A percentile compares a stretch with the other conserved stretches of the same genome.
These are phyloP conservation scores for Paedocypris sp. DNA, from an alignment of 2,113 vertebrate genomes.

Conservation along the genomic window DNA sequence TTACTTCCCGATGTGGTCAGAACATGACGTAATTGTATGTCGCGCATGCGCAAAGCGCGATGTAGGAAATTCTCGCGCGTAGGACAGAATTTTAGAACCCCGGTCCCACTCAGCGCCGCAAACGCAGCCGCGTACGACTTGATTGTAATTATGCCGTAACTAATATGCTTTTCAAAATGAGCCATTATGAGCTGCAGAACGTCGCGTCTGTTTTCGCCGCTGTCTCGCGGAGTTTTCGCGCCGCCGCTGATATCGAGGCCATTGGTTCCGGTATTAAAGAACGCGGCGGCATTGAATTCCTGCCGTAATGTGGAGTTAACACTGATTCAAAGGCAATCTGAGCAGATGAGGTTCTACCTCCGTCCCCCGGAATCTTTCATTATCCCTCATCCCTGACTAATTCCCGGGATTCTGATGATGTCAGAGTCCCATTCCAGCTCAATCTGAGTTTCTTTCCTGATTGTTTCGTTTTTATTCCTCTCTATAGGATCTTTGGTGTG, in stretches of 20 bases:
- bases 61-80: too few species aligned
- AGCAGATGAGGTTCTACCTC: constrained; percentile 38
- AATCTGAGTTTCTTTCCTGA: constrained; percentile 29
- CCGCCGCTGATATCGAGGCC: constrained; percentile 61
- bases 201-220: constrained; percentile 63
- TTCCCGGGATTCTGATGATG: constrained; percentile 37
- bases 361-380: constrained; percentile 38
- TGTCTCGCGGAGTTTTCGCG: constrained; percentile 62
- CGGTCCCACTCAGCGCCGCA: constrained; percentile 60
- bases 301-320: constrained; percentile 37
- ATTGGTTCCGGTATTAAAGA: constrained; percentile 53
- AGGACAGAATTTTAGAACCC: too few species aligned
- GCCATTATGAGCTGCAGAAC: constrained; percentile 69
- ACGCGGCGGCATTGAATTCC: constrained; percentile 42
- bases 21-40: too few species aligned
- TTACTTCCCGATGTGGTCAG: too few species aligned
- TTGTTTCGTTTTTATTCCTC: constrained; percentile 13
- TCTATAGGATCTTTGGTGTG: not conserved
- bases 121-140: constrained; percentile 61
- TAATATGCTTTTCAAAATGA: constrained; percentile 74
- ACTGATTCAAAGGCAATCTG: constrained; percentile 45
- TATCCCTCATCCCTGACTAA: constrained; percentile 39
- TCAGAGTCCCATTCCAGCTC: constrained; percentile 29
- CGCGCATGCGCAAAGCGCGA: too few species aligned
- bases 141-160: constrained; percentile 75